A percentile compares a stretch with the other conserved stretches of the same genome.
These are phyloP conservation scores for Pycnomerus fuliginosus DNA, from an alignment of 2,888 invertebrate species.

Conservation along the genomic window DNA sequence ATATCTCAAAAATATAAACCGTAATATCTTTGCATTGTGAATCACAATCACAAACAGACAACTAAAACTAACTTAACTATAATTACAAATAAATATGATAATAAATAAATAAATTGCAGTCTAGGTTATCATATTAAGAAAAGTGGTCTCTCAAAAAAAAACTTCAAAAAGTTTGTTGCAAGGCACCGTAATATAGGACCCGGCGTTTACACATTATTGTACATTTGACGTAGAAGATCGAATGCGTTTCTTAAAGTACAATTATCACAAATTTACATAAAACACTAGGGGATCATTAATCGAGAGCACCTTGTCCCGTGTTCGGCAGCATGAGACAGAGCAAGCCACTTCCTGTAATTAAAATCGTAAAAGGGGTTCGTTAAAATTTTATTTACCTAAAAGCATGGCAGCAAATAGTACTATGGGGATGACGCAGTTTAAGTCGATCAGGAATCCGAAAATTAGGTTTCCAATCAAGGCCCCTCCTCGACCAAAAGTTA, in stretches of 20 bases:
- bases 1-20: no score
- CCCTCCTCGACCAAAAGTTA: slow-evolving; percentile 77
- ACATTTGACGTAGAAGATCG: slow-evolving; percentile 9
- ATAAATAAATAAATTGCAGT: no score
- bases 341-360: slow-evolving; percentile 67
- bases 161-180: no score
- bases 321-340: slow-evolving; percentile 74
- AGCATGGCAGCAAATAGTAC: slow-evolving; percentile 72
- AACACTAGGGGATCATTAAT: slow-evolving; percentile 51
- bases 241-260: slow-evolving; percentile 21
- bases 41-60: no score
- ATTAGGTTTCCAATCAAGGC: slow-evolving; percentile 74
- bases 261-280: slow-evolving; percentile 21
- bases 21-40: no score
- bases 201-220: slow-evolving; percentile 9
- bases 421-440: slow-evolving; percentile 75
- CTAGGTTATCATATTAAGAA: no score
- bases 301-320: slow-evolving; percentile 72
- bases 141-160: no score
- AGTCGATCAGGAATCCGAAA: slow-evolving; percentile 77
- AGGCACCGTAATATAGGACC: no score
- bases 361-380: slow-evolving; percentile 22
- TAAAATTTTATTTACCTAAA: slow-evolving; percentile 58
- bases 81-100: no score
- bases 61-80: no score